Evolutionary conservation across 2,113 vertebrate species (phyloP), one percentile per base, ranked within the genome.

Genomic region (Noctilio leporinus): DNA sequence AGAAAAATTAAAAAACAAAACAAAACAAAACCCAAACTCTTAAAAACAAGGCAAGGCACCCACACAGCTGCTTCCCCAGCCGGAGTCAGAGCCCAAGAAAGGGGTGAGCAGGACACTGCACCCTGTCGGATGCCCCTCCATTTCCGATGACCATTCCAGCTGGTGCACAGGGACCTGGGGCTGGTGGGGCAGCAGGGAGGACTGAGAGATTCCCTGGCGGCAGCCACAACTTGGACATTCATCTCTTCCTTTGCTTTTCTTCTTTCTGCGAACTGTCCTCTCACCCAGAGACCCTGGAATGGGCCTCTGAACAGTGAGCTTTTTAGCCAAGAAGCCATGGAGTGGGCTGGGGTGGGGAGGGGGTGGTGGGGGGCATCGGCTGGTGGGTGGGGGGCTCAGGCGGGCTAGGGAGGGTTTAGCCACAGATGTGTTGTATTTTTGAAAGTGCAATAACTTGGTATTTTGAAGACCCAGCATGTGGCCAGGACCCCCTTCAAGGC

Each of bases 361-460:
- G 88, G 67, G 76, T 1, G 0, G 0, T 19, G 30, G 62, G 76
- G 62, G n/a, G 38, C 53, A 5, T 49, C 2, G 76, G 94, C 30
- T 69, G 75, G 67, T 86, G 77, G 49, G 0, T 3, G 65, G 69
- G 86, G 65, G 93, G 67, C 26, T 38, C 1, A 51, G 47, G 67
- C 5, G 81, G 75, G 30, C 59, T 0, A 30, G 97, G 96, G 93
- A 55, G 95, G 97, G 91, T 85, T 96, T 35, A 97, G 97, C 98
- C 98, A 97, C 98, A 97, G 97, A 97, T 88, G 97, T 96, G 98
- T 98, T 92, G 97, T 98, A 96, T 98, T 98, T 98, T 98, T 96
- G 97, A 98, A 97, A 98, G 98, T 98, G 98, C 98, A 98, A 98
- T 98, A 98, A 98, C 98, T 97, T 97, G 97, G 98, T 97, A 96